phyloP scores from a whole-genome alignment of 2,888 invertebrate species.

The Lochmaea capreae region DNA sequence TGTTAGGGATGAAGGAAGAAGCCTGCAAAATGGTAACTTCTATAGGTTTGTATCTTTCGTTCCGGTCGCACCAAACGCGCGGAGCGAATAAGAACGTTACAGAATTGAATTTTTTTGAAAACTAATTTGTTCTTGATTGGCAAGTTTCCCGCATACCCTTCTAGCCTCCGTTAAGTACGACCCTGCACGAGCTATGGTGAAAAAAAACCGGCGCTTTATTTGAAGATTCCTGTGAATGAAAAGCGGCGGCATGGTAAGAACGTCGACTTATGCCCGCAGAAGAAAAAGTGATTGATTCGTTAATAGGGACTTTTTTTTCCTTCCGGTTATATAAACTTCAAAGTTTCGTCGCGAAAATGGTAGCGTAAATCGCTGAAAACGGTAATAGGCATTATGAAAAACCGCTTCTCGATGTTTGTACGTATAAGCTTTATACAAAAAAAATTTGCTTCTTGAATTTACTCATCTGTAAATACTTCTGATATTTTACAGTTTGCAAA shows the following conservation, averaged over 20 bases:
- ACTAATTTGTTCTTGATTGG: neutral
- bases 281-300: slow-evolving; percentile 57
- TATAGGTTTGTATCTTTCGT: no score
- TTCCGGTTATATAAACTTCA: slow-evolving; percentile 38
- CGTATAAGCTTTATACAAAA: no score
- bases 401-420: no score
- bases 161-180: neutral
- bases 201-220: slow-evolving; percentile 53
- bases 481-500: no score
- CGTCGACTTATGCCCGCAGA: slow-evolving; percentile 51
- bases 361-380: slow-evolving; percentile 16
- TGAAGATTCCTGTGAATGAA: slow-evolving; percentile 42
- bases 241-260: slow-evolving; percentile 50
- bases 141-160: neutral
- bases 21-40: no score
- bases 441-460: no score
- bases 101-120: no score
- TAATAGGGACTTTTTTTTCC: slow-evolving; percentile 48
- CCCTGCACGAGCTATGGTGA: neutral
- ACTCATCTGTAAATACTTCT: no score
- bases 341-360: slow-evolving; percentile 25
- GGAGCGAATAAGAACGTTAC: no score
- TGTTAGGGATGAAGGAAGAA: no score
- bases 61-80: no score
- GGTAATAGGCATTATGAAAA: neutral